phyloP scores from a whole-genome alignment of 2,888 invertebrate genomes.

The Hydroisotoma schaefferi region DNA sequence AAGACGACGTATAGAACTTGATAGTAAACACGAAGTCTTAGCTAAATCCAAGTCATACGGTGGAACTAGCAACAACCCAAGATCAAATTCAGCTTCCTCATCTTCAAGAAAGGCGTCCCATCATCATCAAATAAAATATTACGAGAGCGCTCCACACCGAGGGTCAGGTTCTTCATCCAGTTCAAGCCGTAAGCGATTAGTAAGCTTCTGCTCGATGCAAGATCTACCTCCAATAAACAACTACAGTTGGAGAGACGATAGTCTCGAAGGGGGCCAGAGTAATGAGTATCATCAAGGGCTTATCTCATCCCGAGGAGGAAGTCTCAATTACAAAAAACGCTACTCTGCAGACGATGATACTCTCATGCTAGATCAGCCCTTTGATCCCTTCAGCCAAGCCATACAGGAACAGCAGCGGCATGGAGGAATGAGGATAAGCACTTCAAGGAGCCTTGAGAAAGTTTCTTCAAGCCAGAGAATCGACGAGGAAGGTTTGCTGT shows the following conservation, averaged over 20 bases:
- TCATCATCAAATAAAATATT: too few relatives aligned
- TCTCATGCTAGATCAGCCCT: too few relatives aligned
- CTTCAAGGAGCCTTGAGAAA: conserved; percentile 2
- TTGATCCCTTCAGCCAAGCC: background rate
- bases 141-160: background rate
- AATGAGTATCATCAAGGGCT: too few relatives aligned
- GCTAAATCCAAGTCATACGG: conserved; percentile 39
- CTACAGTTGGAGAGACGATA: conserved; percentile 37
- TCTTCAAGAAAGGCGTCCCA: background rate
- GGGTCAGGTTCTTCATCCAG: too few relatives aligned
- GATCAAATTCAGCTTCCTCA: background rate
- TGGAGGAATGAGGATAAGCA: background rate
- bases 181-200: conserved; percentile 1
- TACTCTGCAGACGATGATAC: too few relatives aligned
- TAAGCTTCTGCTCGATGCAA: conserved; percentile 33
- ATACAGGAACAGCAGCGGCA: background rate
- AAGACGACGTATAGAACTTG: conserved; percentile 37
- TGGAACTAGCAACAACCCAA: conserved; percentile 13
- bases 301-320: too few relatives aligned
- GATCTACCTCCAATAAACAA: conserved; percentile 37
- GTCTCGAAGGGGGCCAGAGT: conserved; percentile 13
- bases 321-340: too few relatives aligned
- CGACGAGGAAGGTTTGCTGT: conserved; percentile 10
- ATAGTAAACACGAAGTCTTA: conserved; percentile 28
- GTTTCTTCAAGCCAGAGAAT: too few relatives aligned